These are phyloP conservation scores for Nomada goodeniana DNA, from an alignment of 2,888 invertebrate species.

Conservation along the genomic window DNA sequence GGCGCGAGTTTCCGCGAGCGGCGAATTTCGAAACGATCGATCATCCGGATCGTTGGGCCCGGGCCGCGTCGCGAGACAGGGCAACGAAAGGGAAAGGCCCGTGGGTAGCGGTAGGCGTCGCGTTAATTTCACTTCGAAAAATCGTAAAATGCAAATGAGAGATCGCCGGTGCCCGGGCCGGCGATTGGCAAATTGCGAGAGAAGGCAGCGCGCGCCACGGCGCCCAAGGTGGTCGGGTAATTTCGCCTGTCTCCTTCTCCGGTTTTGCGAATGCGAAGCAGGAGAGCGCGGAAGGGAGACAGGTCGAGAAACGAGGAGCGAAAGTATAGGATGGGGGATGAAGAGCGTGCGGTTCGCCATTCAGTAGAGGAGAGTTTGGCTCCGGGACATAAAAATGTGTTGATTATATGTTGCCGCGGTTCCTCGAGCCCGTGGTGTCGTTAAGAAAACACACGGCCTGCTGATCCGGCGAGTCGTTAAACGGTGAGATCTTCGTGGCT, in stretches of 20 bases:
- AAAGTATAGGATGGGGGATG: slow-evolving; percentile 1
- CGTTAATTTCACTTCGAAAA: slow-evolving; percentile 81
- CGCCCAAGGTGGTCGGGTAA: slow-evolving; percentile 84
- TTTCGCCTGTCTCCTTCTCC: slow-evolving; percentile 72
- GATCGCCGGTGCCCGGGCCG: slow-evolving; percentile 66
- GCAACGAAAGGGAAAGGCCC: slow-evolving; percentile 29
- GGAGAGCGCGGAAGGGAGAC: slow-evolving; percentile 40
- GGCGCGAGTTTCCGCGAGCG: slow-evolving; percentile 16
- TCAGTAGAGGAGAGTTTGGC: slow-evolving; percentile 81
- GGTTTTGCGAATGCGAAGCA: slow-evolving; percentile 26
- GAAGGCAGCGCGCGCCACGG: slow-evolving; percentile 76
- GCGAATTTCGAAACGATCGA: slow-evolving; percentile 39
- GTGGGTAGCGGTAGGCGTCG: slow-evolving; percentile 64
- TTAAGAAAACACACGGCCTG: slow-evolving; percentile 78
- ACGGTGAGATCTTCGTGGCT: slow-evolving; percentile 72
- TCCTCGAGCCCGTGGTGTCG: slow-evolving; percentile 77
- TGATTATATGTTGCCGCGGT: slow-evolving; percentile 82
- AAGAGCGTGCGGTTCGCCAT: slow-evolving; percentile 72
- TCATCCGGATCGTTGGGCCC: slow-evolving; percentile 57
- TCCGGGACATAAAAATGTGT: slow-evolving; percentile 84
- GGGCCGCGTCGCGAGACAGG: slow-evolving; percentile 10
- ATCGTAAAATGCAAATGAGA: slow-evolving; percentile 84
- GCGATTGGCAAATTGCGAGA: slow-evolving; percentile 83
- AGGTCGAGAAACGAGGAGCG: slow-evolving; percentile 16
- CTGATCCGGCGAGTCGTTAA: slow-evolving; percentile 76